These are phyloP conservation scores for Ophioderma brevispina DNA, from an alignment of 35 echinoderm and acorn worm species.

Conservation along the genomic window DNA sequence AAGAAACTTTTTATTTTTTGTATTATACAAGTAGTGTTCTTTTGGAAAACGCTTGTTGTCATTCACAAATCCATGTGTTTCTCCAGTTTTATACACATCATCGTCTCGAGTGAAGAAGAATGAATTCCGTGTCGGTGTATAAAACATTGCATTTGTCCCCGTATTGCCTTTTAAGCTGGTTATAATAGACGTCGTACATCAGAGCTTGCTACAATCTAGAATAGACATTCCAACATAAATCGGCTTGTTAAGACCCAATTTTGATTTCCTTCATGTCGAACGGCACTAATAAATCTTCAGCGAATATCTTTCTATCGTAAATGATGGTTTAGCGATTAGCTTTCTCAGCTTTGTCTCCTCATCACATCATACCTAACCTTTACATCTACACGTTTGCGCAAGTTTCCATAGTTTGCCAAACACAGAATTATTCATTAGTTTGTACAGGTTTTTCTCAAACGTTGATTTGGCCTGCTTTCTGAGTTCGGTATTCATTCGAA, in stretches of 20 bases:
- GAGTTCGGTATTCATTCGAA: conserved; percentile 1
- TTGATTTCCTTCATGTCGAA: conserved; percentile 1
- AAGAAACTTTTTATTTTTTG: conserved; percentile 42
- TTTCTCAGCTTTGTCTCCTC: background rate
- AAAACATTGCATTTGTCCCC: background rate
- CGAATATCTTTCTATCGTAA: background rate
- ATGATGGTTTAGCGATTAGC: conserved; percentile 4
- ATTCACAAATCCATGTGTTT: background rate
- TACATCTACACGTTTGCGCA: conserved; percentile 16
- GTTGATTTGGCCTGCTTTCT: background rate
- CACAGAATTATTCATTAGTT: conserved; percentile 22
- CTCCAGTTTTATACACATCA: conserved; percentile 38
- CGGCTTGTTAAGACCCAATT: conserved; percentile 3
- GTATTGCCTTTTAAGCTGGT: background rate
- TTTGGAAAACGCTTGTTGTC: conserved; percentile 32
- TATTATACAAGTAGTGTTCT: background rate
- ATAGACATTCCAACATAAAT: conserved; percentile 19
- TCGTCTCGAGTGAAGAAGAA: conserved; percentile 35
- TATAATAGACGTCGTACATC: conserved; percentile 20
- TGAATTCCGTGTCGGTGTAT: conserved; percentile 35
- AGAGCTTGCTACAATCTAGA: conserved; percentile 3
- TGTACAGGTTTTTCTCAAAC: conserved; percentile 7
- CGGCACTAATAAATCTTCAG: background rate
- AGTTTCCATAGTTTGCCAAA: background rate
- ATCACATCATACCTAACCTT: background rate